Conservation (phyloP, 1,140 invertebrate genomes). For the Drosophila kohkoa region DNA sequence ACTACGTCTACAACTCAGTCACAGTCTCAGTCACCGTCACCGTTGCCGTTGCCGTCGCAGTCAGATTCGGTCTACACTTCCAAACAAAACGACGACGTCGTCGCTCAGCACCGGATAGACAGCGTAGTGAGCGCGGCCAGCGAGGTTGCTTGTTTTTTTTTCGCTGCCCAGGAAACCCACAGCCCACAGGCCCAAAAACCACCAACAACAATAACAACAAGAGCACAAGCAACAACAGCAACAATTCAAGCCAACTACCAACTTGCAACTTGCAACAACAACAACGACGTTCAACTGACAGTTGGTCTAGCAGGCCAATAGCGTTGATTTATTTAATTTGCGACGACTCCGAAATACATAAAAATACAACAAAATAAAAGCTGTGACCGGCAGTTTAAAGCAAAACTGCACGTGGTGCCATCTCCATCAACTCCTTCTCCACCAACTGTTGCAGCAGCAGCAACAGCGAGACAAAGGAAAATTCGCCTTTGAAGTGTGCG, state of each 20-base stretch:
- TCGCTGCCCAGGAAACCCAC: constrained; percentile 46
- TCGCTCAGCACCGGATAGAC: constrained; percentile 61
- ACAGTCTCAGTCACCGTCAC: too few relatives aligned
- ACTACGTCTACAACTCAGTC: constrained; percentile 3
- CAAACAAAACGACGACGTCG: constrained; percentile 70
- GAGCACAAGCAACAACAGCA: not conserved
- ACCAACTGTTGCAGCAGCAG: too few relatives aligned
- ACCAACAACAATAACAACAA: not conserved
- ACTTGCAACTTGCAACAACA: constrained; percentile 13
- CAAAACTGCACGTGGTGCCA: constrained; percentile 22
- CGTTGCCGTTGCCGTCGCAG: constrained; percentile 35
- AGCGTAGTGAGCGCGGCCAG: constrained; percentile 55
- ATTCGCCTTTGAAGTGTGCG: constrained; percentile 45
- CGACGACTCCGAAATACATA: constrained; percentile 26
- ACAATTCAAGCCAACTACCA: not conserved
- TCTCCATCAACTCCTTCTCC: not conserved
- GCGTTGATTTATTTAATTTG: constrained; percentile 60
- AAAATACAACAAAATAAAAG: not conserved
- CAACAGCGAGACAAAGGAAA: constrained; percentile 28
- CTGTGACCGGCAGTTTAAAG: constrained; percentile 13
- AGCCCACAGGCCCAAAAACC: constrained; percentile 28
- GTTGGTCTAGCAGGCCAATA: constrained; percentile 37
- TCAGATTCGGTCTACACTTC: constrained; percentile 41
- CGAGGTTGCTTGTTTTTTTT: constrained; percentile 45
- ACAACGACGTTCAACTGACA: constrained; percentile 48